Evolutionary conservation across 2,888 invertebrate species (phyloP), one percentile per base, ranked within the genome.

Genomic region (Rhagonycha fulva): DNA sequence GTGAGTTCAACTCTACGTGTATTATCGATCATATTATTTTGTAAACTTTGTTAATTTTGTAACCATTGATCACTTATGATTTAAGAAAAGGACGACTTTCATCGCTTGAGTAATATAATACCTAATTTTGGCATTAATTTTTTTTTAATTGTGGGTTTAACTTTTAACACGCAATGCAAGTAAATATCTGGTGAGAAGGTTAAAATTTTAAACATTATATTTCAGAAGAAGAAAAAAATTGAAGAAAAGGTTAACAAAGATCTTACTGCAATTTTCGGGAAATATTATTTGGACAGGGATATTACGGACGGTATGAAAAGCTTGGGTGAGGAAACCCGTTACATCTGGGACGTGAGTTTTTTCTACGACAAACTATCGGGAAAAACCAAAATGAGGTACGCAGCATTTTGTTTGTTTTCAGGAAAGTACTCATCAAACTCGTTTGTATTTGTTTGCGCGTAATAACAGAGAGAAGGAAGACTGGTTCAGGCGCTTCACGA

Each of bases 391-490:
- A 19, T 19, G 2, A 1, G 19, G 19, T 19, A 19, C 19, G 19
- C n/a, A n/a, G n/a, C n/a, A n/a, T n/a, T n/a, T n/a, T n/a, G n/a
- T 28, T 61, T 24, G 19, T 69, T 62, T 74, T 71, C 76, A 79
- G 68, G 62, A 85, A 82, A 83, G 81, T 14, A 82, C 80, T 73
- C 81, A n/a, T 7, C 47, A 47, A 47, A 82, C 85, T 11, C 84
- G 83, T 72, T 76, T 87, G 10, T 86, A 85, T 78, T 62, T 87
- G 19, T 95, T 95, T 86, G 93, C 94, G 4, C 90, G 97, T 76
- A 94, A 96, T n/a, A 94, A 95, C 81, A 89, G 96, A 71, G 96
- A 97, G 84, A 98, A 98, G 87, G 96, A 96, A 87, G 94, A 96
- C 83, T 97, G 97, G 97, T 97, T 89, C 79, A 79, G 87, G 69